These are phyloP conservation scores for Itoplectis maculator DNA, from an alignment of 2,888 invertebrate species.

Conservation along the genomic window DNA sequence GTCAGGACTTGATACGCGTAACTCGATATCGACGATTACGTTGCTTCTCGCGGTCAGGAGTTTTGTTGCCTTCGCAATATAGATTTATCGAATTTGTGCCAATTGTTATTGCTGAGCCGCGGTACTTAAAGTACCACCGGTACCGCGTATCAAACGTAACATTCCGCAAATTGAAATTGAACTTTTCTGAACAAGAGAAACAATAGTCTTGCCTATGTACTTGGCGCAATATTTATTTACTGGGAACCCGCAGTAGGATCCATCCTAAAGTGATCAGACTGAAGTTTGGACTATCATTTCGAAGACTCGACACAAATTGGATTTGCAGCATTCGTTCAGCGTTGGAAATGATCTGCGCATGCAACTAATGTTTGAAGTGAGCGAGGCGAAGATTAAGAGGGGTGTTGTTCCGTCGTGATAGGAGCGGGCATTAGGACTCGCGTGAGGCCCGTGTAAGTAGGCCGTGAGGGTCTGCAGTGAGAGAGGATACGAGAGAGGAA, in stretches of 20 bases:
- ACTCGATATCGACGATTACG: no score
- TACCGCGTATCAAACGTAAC: background rate
- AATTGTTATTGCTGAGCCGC: background rate
- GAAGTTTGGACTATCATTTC: no score
- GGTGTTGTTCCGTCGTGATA: background rate
- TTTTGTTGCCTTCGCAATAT: background rate
- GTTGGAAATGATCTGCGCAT: background rate
- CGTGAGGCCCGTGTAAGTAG: conserved; percentile 17
- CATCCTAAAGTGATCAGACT: no score
- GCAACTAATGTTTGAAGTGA: background rate
- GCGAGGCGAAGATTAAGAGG: background rate
- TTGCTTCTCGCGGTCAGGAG: background rate
- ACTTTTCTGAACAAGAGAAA: background rate
- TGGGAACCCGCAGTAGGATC: no score
- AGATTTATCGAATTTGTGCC: background rate
- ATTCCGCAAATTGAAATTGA: background rate
- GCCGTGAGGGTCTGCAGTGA: background rate
- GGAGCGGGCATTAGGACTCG: background rate
- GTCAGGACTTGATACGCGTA: no score
- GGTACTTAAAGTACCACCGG: background rate
- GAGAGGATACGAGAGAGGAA: conserved; percentile 23
- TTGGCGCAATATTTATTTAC: no score
- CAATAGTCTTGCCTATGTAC: background rate
- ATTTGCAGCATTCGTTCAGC: background rate
- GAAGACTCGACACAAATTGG: background rate